These are phyloP conservation scores for Bimastos eiseni DNA, from an alignment of 2,888 invertebrate genomes.

Conservation along the genomic window DNA sequence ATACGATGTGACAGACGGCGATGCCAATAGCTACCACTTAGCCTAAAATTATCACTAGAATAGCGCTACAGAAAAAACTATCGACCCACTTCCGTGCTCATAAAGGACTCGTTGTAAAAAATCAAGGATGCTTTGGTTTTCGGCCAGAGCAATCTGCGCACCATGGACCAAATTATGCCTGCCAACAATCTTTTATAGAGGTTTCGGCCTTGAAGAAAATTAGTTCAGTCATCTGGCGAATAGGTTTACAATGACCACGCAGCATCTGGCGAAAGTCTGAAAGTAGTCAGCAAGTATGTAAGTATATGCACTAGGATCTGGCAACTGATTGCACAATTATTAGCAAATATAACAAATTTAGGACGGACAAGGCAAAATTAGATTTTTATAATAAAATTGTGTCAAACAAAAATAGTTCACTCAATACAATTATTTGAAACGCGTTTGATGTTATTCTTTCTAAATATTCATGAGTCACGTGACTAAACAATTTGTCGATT, in stretches of 20 bases:
- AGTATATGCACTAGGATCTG: background rate
- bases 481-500: slow-evolving; percentile 10
- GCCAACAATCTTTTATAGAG: no score
- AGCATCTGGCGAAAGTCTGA: background rate
- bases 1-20: no score
- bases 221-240: background rate
- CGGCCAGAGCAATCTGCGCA: background rate
- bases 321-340: background rate
- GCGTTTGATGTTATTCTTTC: background rate
- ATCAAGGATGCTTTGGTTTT: background rate
- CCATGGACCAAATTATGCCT: background rate
- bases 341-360: background rate
- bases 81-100: background rate
- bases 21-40: background rate
- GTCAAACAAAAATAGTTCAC: background rate
- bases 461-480: slow-evolving; percentile 20
- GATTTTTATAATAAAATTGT: background rate
- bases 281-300: background rate
- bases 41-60: background rate
- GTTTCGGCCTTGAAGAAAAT: background rate
- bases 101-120: no score
- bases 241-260: background rate
- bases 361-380: background rate
- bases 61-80: background rate
- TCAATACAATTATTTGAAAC: background rate